These are phyloP conservation scores for Oreocharis arfaki DNA, from an alignment of 2,113 vertebrate genomes.

Conservation along the genomic window DNA sequence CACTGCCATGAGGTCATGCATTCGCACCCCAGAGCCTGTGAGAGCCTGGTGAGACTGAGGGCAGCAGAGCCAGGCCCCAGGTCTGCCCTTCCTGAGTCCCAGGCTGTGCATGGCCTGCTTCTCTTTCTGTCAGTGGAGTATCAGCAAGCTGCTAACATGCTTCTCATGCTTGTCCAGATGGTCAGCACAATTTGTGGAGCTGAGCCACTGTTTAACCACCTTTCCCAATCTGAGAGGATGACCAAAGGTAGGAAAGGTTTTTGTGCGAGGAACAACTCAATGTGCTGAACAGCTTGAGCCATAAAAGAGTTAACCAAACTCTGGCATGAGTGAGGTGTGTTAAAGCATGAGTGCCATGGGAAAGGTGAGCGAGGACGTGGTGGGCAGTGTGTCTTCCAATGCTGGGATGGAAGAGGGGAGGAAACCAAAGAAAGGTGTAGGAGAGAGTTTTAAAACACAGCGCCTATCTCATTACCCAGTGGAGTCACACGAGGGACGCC, in stretches of 20 bases:
- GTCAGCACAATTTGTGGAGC: neutral
- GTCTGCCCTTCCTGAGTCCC: neutral
- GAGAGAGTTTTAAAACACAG: neutral
- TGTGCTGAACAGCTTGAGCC: neutral
- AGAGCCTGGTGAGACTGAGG: neutral
- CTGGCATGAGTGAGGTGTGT: neutral
- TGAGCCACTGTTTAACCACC: neutral
- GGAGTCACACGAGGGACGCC: neutral
- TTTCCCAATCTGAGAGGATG: neutral
- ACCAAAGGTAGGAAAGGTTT: neutral
- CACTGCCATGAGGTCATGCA: neutral
- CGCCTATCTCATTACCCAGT: neutral
- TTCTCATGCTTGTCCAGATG: neutral
- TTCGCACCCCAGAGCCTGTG: neutral
- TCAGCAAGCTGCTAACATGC: neutral
- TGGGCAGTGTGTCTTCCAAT: neutral
- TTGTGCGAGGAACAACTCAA: neutral
- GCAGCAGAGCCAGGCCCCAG: neutral
- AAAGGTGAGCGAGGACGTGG: neutral
- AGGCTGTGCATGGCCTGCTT: accelerated
- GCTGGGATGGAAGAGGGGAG: neutral
- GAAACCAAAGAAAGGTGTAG: neutral
- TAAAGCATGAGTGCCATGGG: neutral
- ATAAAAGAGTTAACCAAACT: neutral
- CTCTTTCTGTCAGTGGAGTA: neutral